Conservation (phyloP, 2,797 vertebrate genomes). For the Vespertilio murinus region DNA sequence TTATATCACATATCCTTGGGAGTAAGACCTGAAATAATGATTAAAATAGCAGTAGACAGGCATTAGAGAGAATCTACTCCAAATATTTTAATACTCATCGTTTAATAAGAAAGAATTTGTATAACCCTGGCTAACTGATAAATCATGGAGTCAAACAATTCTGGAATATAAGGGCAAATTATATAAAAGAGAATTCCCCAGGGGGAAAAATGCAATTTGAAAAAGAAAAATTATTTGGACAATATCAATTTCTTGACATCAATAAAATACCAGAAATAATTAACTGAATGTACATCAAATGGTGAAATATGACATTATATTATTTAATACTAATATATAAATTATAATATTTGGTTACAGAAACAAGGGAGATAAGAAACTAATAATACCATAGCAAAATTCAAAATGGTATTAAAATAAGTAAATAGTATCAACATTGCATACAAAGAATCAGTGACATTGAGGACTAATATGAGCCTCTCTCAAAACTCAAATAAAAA, state of each 20-base stretch:
- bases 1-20: neutral
- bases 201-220: neutral
- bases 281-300: neutral
- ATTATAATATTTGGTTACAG: neutral
- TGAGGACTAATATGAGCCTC: neutral
- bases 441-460: neutral
- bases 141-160: neutral
- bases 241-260: neutral
- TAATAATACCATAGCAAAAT: neutral
- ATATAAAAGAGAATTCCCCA: neutral
- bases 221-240: neutral
- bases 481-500: neutral
- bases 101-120: neutral
- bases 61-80: neutral
- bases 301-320: neutral
- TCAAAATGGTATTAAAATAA: neutral
- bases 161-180: neutral
- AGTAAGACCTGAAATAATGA: neutral
- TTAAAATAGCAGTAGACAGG: neutral
- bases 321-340: neutral
- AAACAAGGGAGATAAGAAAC: neutral
- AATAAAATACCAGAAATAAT: neutral
- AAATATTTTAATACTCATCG: neutral
- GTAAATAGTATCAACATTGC: neutral
- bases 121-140: neutral